Base-by-base conservation (phyloP, 2,888 invertebrate genomes). In the Zonitis immaculata region DNA sequence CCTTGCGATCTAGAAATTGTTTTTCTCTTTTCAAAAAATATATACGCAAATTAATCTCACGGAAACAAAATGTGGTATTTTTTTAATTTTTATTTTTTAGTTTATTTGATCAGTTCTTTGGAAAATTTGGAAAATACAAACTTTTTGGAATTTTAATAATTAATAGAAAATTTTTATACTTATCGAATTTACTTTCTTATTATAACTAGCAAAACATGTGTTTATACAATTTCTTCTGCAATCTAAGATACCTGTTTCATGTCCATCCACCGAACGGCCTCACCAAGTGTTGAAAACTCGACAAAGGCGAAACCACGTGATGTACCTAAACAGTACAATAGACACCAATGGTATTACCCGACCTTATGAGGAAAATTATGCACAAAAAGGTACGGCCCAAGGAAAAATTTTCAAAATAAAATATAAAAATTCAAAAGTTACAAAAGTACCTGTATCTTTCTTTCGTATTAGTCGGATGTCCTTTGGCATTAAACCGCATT, bases 261-360 rank as follows among this genome's bases (percentile, higher is more conserved):
- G 77, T 92, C 91, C 89, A 94, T 93, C 91, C 93, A 93, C 76
- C 85, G 85, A 76, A 85, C 85, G 73, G 94, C 92, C 81, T 92
- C 91, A 77, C 85, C 84, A 77, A 89, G 84, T 77, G 88, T 87
- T 78, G 86, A 83, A 86, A 95, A 95, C 84, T 95, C 94, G 82
- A 94, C 90, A 85, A 91, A 91, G 76, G 89, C 91, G 83, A 91
- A 90, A 75, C 89, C 89, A 75, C 89, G 83, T 78, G 90, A 89
- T 78, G 87, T 85, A 84, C 92, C 92, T 91, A 86, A 92, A 92
- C 81, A 83, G 79, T 74, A 76, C 74, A 76, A 75, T 74, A 75
- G 72, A 76, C 69, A 75, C 74, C 72, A 75, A 74, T 74, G 73
- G 75, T 65, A 73, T 73, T 74, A 75, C 73, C 74, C 71, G 66